Evolutionary conservation across 92 coral and sea anemone species (phyloP).

Genomic region (Parazoanthus darwini): DNA sequence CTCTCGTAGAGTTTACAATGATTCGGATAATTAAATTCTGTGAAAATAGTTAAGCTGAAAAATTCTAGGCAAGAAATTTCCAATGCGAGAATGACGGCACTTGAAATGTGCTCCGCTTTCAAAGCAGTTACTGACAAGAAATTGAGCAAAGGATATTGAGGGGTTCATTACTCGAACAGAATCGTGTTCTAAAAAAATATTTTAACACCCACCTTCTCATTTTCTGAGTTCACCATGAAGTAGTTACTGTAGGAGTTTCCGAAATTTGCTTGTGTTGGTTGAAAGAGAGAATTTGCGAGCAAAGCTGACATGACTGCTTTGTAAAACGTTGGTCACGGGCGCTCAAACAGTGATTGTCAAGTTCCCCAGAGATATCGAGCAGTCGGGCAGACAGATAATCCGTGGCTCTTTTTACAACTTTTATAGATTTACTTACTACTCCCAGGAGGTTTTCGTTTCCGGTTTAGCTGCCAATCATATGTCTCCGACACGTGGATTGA

Average conservation of each 20-base stretch:
- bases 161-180: background rate
- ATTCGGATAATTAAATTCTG: background rate
- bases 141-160: background rate
- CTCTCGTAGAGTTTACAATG: background rate
- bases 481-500: constrained; percentile 26
- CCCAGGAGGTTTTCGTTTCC: constrained; percentile 34
- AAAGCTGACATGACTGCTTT: constrained; percentile 70
- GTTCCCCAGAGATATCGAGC: constrained; percentile 8
- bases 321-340: constrained; percentile 2
- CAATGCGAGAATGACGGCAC: too few species aligned
- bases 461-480: constrained; percentile 29
- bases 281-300: constrained; percentile 72
- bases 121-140: background rate
- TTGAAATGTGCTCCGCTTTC: background rate
- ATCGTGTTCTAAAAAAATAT: background rate
- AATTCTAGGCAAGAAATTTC: background rate
- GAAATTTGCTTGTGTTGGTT: constrained; percentile 63
- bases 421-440: constrained; percentile 7
- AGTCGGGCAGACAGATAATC: constrained; percentile 22
- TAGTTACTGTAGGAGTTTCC: constrained; percentile 67
- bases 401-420: constrained; percentile 10
- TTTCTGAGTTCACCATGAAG: constrained; percentile 70
- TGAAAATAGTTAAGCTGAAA: background rate
- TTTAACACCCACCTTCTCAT: constrained; percentile 73
- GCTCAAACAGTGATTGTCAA: constrained; percentile 1